phyloP scores from a whole-genome alignment of 2,888 invertebrate genomes.

The Erynnis tages region DNA sequence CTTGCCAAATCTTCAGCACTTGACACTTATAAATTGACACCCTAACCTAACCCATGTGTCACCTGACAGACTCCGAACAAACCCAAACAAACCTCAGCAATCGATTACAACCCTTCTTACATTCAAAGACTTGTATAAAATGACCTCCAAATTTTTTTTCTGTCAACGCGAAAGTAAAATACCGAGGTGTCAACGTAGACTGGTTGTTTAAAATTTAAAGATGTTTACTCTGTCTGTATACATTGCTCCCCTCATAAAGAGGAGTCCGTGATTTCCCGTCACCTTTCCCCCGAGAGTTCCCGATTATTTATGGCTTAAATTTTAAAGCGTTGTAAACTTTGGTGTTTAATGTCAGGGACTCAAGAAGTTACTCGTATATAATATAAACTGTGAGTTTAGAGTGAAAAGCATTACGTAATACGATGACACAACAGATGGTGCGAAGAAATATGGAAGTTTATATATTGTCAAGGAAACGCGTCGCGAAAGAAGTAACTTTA shows the following conservation, averaged over 20 bases:
- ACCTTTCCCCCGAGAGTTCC: slow-evolving; percentile 39
- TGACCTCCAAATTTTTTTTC: slow-evolving; percentile 5
- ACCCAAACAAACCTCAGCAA: slow-evolving; percentile 2
- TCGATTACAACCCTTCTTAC: slow-evolving; percentile 14
- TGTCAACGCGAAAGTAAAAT: background rate
- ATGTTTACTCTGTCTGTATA: slow-evolving; percentile 20
- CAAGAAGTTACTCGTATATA: slow-evolving; percentile 24
- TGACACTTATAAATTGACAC: slow-evolving; percentile 63
- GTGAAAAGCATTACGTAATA: slow-evolving; percentile 24
- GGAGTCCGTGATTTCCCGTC: slow-evolving; percentile 24
- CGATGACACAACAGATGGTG: slow-evolving; percentile 22
- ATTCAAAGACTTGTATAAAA: background rate
- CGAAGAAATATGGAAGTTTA: slow-evolving; percentile 4
- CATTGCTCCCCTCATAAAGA: slow-evolving; percentile 19
- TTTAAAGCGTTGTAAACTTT: slow-evolving; percentile 40
- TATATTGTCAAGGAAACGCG: slow-evolving; percentile 11
- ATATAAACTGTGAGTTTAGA: slow-evolving; percentile 19
- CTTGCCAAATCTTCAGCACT: slow-evolving; percentile 32
- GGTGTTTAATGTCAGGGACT: slow-evolving; percentile 28
- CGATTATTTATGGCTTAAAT: slow-evolving; percentile 47
- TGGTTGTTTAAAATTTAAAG: slow-evolving; percentile 27
- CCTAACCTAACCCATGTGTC: slow-evolving; percentile 52
- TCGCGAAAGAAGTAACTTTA: background rate
- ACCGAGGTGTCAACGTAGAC: slow-evolving; percentile 3
- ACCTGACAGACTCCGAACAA: slow-evolving; percentile 41